These are phyloP conservation scores for Tapera naevia DNA, from an alignment of 2,797 vertebrate species.

Conservation along the genomic window DNA sequence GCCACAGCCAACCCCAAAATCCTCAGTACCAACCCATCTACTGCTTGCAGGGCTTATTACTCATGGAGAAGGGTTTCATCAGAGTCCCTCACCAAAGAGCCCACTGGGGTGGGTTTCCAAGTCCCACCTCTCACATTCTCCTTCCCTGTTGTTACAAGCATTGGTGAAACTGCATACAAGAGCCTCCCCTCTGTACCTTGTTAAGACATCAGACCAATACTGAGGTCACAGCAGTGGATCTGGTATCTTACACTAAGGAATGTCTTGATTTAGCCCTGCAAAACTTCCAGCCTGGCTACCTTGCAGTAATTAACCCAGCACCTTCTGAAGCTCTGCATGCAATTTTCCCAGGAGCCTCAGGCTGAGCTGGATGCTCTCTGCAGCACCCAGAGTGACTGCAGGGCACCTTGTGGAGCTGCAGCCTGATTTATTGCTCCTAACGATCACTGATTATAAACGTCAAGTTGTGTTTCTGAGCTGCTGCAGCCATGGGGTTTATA, in stretches of 20 bases:
- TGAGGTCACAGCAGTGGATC: not conserved
- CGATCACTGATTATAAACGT: not conserved
- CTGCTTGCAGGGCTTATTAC: not conserved
- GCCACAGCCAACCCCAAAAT: not conserved
- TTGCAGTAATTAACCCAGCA: not conserved
- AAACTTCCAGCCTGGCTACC: not conserved
- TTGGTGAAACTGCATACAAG: not conserved
- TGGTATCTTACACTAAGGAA: not conserved
- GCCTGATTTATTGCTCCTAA: not conserved
- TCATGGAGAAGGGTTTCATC: not conserved
- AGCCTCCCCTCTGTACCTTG: not conserved
- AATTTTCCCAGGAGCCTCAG: not conserved
- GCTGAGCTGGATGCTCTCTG: not conserved
- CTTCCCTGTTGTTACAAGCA: not conserved
- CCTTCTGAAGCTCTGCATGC: not conserved
- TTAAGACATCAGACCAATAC: not conserved
- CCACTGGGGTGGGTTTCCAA: fast-evolving
- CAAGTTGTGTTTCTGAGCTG: not conserved
- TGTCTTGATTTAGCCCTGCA: not conserved
- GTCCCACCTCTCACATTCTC: not conserved
- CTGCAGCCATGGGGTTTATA: not conserved
- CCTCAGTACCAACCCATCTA: not conserved
- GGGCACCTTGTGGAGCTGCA: not conserved
- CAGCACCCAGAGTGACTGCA: not conserved
- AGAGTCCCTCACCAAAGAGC: not conserved